Conservation (phyloP, 2,888 invertebrate species). For the Caenorhabditis sp. region DNA sequence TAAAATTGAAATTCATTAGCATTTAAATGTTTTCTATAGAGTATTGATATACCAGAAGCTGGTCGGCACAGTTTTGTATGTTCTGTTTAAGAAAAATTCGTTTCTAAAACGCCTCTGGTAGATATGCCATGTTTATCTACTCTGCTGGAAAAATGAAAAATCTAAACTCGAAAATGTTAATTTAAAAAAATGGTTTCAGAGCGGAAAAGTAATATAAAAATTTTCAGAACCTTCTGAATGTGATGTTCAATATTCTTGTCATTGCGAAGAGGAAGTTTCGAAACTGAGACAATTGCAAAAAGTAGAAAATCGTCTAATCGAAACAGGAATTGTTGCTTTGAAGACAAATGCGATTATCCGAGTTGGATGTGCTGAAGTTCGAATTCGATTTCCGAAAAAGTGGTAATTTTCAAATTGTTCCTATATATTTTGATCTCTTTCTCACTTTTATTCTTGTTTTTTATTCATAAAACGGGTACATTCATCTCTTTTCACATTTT, state of each 20-base stretch:
- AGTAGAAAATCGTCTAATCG: background rate
- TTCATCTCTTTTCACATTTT: background rate
- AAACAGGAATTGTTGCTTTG: background rate
- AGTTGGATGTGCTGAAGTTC: background rate
- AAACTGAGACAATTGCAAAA: slow-evolving; percentile 1
- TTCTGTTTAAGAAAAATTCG: too few relatives aligned
- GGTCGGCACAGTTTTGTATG: too few relatives aligned
- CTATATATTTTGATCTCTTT: background rate
- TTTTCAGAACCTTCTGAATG: too few relatives aligned
- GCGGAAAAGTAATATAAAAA: too few relatives aligned
- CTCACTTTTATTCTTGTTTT: background rate
- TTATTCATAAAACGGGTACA: background rate
- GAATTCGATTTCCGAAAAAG: background rate
- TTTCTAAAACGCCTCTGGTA: too few relatives aligned
- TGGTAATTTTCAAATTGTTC: background rate
- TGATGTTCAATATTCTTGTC: background rate
- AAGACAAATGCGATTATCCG: background rate
- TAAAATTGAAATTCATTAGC: too few relatives aligned
- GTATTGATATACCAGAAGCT: too few relatives aligned
- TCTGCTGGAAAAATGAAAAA: background rate
- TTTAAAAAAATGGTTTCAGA: background rate
- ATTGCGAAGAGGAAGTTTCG: background rate
- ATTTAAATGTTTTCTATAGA: too few relatives aligned
- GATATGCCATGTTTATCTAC: too few relatives aligned
- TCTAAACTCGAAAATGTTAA: background rate